These are phyloP conservation scores for Gasterosteus nipponicus DNA, from an alignment of 2,113 vertebrate genomes.

Conservation along the genomic window DNA sequence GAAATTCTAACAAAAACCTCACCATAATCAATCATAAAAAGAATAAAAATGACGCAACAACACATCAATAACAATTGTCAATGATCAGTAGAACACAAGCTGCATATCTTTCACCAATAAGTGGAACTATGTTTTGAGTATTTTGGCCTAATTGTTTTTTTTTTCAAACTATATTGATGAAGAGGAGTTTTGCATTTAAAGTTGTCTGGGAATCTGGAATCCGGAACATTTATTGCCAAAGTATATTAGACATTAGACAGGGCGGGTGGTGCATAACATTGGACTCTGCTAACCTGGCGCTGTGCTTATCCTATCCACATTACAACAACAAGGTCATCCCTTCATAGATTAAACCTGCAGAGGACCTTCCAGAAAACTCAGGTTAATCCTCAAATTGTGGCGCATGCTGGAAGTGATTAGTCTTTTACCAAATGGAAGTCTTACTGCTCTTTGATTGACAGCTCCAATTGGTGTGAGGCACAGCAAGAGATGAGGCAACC, in stretches of 20 bases:
- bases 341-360: constrained; percentile 41
- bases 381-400: constrained; percentile 29
- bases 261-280: not conserved
- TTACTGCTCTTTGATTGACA: constrained; percentile 24
- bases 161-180: not conserved
- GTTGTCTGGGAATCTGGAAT: not conserved
- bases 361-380: constrained; percentile 34
- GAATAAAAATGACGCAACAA: not conserved
- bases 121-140: not conserved
- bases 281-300: not conserved
- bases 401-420: constrained; percentile 35
- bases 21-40: not conserved
- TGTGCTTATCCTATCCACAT: constrained; percentile 20
- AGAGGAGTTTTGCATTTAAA: not conserved
- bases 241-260: too few species aligned
- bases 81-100: not conserved
- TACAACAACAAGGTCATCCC: constrained; percentile 39
- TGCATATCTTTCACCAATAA: not conserved
- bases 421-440: constrained; percentile 32
- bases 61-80: not conserved
- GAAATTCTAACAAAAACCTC: not conserved
- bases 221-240: too few species aligned
- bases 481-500: constrained; percentile 18
- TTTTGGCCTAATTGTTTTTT: not conserved
- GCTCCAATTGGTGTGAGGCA: constrained; percentile 8